Conservation (phyloP, 2,797 vertebrate species). For the Hippocampus kuda region DNA sequence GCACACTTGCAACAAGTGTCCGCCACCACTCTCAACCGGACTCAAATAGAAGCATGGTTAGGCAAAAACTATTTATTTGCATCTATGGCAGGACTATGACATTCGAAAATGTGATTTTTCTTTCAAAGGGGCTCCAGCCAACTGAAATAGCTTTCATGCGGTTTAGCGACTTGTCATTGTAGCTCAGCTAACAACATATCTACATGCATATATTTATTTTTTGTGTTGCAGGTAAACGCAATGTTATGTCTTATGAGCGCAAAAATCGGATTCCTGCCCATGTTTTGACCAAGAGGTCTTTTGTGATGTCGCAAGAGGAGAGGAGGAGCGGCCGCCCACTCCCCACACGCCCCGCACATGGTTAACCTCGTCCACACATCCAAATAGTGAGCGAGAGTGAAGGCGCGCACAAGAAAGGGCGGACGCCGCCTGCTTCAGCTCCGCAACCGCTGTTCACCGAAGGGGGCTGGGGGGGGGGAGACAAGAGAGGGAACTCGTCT, state of each 20-base stretch:
- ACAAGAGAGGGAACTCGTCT: not conserved
- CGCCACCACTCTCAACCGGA: too few relatives aligned
- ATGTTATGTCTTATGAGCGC: too few relatives aligned
- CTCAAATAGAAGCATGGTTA: too few relatives aligned
- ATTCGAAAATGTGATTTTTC: too few relatives aligned
- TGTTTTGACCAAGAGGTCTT: not conserved
- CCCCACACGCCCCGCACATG: not conserved
- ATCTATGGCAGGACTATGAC: not conserved
- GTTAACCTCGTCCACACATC: conserved; percentile 2
- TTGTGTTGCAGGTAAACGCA: not conserved
- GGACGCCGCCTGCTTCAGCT: conserved; percentile 1
- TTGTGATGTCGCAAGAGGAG: not conserved
- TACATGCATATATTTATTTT: too few relatives aligned
- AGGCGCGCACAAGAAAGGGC: not conserved
- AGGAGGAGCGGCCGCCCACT: not conserved
- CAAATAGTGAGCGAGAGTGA: not conserved
- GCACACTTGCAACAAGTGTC: too few relatives aligned
- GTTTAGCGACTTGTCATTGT: too few relatives aligned
- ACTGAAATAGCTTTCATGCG: too few relatives aligned
- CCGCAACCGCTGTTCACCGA: not conserved
- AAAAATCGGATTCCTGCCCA: not conserved
- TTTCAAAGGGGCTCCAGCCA: too few relatives aligned
- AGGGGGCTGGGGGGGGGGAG: not conserved
- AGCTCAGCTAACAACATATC: too few relatives aligned
- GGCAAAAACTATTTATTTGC: too few relatives aligned